Percentiles rank a stretch among this genome's conserved stretches.
phyloP scores from a whole-genome alignment of 2,888 invertebrate species.

The Leptodirus hochenwartii region DNA sequence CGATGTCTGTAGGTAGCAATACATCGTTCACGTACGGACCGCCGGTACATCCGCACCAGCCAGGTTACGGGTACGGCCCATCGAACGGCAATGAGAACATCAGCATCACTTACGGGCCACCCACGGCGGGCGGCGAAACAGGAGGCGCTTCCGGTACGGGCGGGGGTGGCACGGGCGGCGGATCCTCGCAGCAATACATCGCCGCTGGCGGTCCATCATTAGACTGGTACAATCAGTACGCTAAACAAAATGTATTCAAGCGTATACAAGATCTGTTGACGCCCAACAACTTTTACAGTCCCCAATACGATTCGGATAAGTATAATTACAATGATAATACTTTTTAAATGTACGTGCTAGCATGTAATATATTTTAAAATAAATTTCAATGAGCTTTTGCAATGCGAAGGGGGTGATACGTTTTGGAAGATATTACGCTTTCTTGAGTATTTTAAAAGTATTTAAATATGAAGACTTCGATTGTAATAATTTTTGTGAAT shows the following conservation, averaged over 20 bases:
- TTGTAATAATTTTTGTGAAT: too few relatives aligned
- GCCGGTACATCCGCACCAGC: slow-evolving; percentile 6
- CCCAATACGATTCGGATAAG: slow-evolving; percentile 10
- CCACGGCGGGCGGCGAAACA: slow-evolving; percentile 8
- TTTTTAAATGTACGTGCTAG: slow-evolving; percentile 7
- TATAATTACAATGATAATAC: slow-evolving; percentile 11
- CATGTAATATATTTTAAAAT: too few relatives aligned
- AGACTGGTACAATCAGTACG: slow-evolving; percentile 14
- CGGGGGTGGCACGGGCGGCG: too few relatives aligned
- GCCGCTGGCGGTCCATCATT: slow-evolving; percentile 10
- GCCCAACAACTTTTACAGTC: slow-evolving; percentile 12
- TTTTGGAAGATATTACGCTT: background rate
- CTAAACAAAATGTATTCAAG: slow-evolving; percentile 12
- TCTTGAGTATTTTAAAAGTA: too few relatives aligned
- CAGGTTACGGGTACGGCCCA: slow-evolving; percentile 20
- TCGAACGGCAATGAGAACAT: slow-evolving; percentile 23
- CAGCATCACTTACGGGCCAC: slow-evolving; percentile 24
- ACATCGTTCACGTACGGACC: slow-evolving; percentile 14
- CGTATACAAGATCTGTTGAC: slow-evolving; percentile 14
- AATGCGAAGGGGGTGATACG: background rate
- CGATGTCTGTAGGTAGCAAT: too few relatives aligned
- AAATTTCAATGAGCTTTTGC: background rate
- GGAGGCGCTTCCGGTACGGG: too few relatives aligned
- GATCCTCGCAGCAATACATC: too few relatives aligned
- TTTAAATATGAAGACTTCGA: too few relatives aligned